phyloP scores from a whole-genome alignment of 2,113 vertebrate species.

The Hydrolagus affinis region DNA sequence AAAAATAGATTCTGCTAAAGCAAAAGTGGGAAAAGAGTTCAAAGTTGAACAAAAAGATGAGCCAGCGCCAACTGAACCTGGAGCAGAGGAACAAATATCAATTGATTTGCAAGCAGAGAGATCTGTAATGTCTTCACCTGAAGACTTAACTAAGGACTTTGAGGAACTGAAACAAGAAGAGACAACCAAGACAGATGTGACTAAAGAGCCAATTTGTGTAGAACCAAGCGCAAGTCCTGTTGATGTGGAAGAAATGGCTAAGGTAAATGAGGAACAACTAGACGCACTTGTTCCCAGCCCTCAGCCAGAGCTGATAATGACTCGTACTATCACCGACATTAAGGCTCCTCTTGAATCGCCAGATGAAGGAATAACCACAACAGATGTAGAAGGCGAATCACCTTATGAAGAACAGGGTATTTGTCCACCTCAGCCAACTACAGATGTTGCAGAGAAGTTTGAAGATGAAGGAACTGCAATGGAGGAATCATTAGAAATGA shows the following conservation, averaged over 20 bases:
- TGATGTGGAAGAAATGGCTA: slow-evolving; percentile 36
- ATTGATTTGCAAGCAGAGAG: slow-evolving; percentile 56
- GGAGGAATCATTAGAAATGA: slow-evolving; percentile 50
- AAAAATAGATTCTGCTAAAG: slow-evolving; percentile 72
- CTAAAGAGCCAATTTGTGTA: slow-evolving; percentile 35
- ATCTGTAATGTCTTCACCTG: slow-evolving; percentile 78
- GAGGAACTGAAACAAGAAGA: slow-evolving; percentile 79
- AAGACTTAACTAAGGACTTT: slow-evolving; percentile 93
- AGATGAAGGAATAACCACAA: slow-evolving; percentile 49
- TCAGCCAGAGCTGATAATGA: slow-evolving; percentile 39
- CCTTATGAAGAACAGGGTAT: slow-evolving; percentile 46
- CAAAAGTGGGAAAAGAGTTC: slow-evolving; percentile 61
- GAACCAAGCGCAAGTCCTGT: slow-evolving; percentile 37
- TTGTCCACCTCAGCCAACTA: slow-evolving; percentile 39
- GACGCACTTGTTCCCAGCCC: slow-evolving; percentile 35
- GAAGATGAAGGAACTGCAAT: slow-evolving; percentile 54
- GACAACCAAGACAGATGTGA: slow-evolving; percentile 38
- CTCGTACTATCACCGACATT: slow-evolving; percentile 40
- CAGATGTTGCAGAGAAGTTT: slow-evolving; percentile 45
- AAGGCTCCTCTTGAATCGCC: slow-evolving; percentile 43
- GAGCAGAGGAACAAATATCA: slow-evolving; percentile 45
- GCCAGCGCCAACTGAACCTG: slow-evolving; percentile 41
- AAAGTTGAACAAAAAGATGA: slow-evolving; percentile 54
- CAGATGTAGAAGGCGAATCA: slow-evolving; percentile 46
- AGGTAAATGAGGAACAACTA: slow-evolving; percentile 37